Base-by-base conservation (phyloP, 2,888 invertebrate genomes). In the Drosophila atroscutellata region DNA sequence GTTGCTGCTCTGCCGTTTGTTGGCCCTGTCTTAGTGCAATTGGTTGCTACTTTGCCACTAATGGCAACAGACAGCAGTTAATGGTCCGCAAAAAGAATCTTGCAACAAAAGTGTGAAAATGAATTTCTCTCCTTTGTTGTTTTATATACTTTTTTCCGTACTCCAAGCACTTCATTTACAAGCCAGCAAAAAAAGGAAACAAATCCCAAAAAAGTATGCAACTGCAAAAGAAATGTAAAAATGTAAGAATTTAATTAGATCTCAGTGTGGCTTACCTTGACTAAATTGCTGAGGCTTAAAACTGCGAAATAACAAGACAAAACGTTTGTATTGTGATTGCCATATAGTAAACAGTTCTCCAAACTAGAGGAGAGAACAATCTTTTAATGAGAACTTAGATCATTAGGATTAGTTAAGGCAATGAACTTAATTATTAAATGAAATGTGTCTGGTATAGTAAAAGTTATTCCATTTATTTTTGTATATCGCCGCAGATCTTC, bases 41-140 rank as follows among this genome's bases (percentile, higher is more conserved):
- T 73, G 85, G 81, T 81, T 84, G 79, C 81, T 81, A 84, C 79
- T 84, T 84, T 79, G 72, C 73, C 75, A 55, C 79, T 83, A 86
- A 83, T 86, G 77, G 77, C 83, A 86, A 75, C 86, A 85, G 83
- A 83, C 83, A 83, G 86, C 83, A 85, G 83, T 83, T 85, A 83
- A 83, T 83, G 83, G 83, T 85, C 75, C 83, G 86, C 79, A 80
- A 67, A 72, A 72, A 70, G 58, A 72, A n/a, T 28, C 63, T 42
- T 55, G 54, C 56, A 47, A 42, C 57, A 57, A 75, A 79, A 85
- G 85, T 82, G 83, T 83, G 82, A 72, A 69, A 80, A 80, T 68
- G 64, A 74, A 59, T 63, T 56, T 20, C 24, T n/a, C 11, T 62
- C 15, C 49, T 30, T 56, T 58, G 61, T 74, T 36, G 39, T 51